Percentiles rank a stretch among this genome's conserved stretches.
Evolutionary conservation across 2,888 invertebrate genomes (phyloP).

Genomic region (Drepana falcataria): DNA sequence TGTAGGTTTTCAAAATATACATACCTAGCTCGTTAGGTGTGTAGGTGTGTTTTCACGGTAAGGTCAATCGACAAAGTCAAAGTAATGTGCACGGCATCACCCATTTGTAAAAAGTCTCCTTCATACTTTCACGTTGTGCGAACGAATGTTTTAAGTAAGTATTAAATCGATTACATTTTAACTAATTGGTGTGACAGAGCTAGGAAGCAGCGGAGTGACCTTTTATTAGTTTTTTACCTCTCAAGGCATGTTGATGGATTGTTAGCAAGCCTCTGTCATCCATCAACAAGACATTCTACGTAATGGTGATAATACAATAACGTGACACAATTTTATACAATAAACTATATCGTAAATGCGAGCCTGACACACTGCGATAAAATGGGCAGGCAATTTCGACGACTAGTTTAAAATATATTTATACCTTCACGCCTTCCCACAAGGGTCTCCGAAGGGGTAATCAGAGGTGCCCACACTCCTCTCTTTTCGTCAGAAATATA

Average conservation of each 20-base stretch:
- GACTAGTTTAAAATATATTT: too few species aligned
- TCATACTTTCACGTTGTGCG: background rate
- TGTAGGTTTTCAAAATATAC: too few species aligned
- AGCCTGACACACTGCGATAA: too few species aligned
- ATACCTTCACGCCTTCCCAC: too few species aligned
- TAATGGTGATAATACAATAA: background rate
- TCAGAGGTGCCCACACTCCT: too few species aligned
- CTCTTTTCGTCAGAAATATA: too few species aligned
- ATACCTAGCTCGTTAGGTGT: too few species aligned
- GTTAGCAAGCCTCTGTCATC: constrained; percentile 20
- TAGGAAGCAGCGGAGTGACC: constrained; percentile 43
- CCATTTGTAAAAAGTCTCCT: background rate
- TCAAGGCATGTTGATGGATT: constrained; percentile 40
- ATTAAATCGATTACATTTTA: constrained; percentile 9
- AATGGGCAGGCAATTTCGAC: too few species aligned
- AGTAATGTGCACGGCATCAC: background rate
- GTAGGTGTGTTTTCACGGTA: too few species aligned
- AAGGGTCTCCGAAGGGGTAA: too few species aligned
- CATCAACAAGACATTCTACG: constrained; percentile 13
- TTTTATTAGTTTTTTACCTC: constrained; percentile 38
- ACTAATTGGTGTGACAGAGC: constrained; percentile 40
- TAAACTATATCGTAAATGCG: too few species aligned
- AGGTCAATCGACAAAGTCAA: too few species aligned
- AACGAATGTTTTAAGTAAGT: background rate
- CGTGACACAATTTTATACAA: background rate